These are phyloP conservation scores for Zaprionus obscuricornis DNA, from an alignment of 2,888 invertebrate species.

Conservation along the genomic window DNA sequence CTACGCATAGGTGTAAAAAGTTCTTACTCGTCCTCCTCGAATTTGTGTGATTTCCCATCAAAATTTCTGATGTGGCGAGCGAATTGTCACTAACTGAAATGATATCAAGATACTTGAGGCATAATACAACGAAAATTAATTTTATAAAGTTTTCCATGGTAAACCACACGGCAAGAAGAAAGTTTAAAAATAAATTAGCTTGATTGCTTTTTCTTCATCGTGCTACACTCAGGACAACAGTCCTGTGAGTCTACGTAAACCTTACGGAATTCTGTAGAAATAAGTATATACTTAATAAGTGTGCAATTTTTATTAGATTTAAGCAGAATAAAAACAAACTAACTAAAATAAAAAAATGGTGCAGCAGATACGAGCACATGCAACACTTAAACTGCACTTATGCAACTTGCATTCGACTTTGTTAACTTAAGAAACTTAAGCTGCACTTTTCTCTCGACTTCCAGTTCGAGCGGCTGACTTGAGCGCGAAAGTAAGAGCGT, in stretches of 20 bases:
- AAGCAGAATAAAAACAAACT: background rate
- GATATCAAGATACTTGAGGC: slow-evolving; percentile 15
- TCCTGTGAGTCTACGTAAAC: too few species aligned
- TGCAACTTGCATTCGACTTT: slow-evolving; percentile 40
- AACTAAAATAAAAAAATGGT: slow-evolving; percentile 1
- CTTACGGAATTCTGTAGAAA: too few species aligned
- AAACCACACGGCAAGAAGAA: slow-evolving; percentile 40
- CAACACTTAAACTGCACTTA: slow-evolving; percentile 58
- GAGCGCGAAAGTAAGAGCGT: slow-evolving; percentile 10
- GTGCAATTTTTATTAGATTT: slow-evolving; percentile 21
- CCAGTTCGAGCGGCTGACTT: slow-evolving; percentile 20
- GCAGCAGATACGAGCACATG: background rate
- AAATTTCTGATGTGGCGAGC: slow-evolving; percentile 38
- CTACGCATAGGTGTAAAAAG: slow-evolving; percentile 18
- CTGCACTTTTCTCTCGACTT: slow-evolving; percentile 17
- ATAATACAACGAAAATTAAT: slow-evolving; percentile 35
- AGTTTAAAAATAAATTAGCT: slow-evolving; percentile 61
- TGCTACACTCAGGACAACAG: too few species aligned
- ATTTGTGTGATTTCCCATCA: slow-evolving; percentile 31
- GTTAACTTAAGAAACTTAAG: slow-evolving; percentile 33
- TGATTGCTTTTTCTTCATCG: slow-evolving; percentile 41
- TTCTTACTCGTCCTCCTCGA: slow-evolving; percentile 2
- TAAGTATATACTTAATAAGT: too few species aligned
- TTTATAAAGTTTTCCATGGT: slow-evolving; percentile 27
- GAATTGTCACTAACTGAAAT: slow-evolving; percentile 35